These are phyloP conservation scores for Polylopha cassiicola DNA, from an alignment of 2,888 invertebrate species.

Conservation along the genomic window DNA sequence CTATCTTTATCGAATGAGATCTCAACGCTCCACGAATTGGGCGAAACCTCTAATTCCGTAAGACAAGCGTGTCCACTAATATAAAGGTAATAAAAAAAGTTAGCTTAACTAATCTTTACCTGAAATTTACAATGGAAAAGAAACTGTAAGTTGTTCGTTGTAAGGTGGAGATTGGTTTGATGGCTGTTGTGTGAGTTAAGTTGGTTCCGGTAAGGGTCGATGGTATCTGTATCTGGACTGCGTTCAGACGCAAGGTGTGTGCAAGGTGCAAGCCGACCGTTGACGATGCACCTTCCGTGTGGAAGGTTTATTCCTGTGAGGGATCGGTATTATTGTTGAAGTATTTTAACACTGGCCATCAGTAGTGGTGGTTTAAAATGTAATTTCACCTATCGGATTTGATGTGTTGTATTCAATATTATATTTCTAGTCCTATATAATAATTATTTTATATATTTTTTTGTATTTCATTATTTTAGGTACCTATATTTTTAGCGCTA, in stretches of 20 bases:
- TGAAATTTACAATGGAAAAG: slow-evolving; percentile 31
- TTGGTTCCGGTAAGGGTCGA: slow-evolving; percentile 36
- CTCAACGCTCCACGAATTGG: slow-evolving; percentile 55
- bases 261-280: slow-evolving; percentile 72
- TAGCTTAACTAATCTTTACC: slow-evolving; percentile 67
- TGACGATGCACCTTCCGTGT: slow-evolving; percentile 49
- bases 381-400: too few species aligned
- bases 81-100: slow-evolving; percentile 60
- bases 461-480: too few species aligned
- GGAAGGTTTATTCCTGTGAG: slow-evolving; percentile 8
- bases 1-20: slow-evolving; percentile 47
- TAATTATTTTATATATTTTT: too few species aligned
- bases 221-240: slow-evolving; percentile 63
- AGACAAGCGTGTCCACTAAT: slow-evolving; percentile 73
- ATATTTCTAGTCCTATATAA: too few species aligned
- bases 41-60: slow-evolving; percentile 55
- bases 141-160: fast-evolving
- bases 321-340: slow-evolving; percentile 2
- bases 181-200: slow-evolving; percentile 23
- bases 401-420: too few species aligned
- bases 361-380: too few species aligned
- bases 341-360: not conserved
- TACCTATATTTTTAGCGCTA: too few species aligned
- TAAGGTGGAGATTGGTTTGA: slow-evolving; percentile 22
- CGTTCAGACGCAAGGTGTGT: slow-evolving; percentile 63